Percentiles rank a stretch among this genome's conserved stretches.
Conservation (phyloP, 2,888 invertebrate genomes). For the Agrypnus murinus region DNA sequence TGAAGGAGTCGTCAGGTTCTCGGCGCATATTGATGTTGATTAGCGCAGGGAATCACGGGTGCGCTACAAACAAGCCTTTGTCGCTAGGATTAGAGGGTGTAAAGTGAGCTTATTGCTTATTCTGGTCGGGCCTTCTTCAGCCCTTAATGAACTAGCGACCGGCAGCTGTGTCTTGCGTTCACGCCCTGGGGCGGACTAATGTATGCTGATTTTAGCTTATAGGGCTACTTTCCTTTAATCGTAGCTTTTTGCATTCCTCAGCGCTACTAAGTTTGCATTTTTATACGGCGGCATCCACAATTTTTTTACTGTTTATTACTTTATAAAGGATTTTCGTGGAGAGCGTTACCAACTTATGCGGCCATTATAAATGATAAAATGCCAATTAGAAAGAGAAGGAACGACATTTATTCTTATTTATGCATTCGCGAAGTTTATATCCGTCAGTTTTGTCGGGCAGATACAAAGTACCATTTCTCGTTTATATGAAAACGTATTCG, state of each 20-base stretch:
- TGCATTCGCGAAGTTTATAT: conserved; percentile 1
- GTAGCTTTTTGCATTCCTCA: conserved; percentile 56
- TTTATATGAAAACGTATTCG: neutral
- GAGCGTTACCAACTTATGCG: neutral
- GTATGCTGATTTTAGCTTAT: conserved; percentile 62
- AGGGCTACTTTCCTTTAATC: conserved; percentile 62
- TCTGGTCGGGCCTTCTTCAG: conserved; percentile 62
- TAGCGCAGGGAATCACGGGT: conserved; percentile 61
- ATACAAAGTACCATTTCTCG: neutral
- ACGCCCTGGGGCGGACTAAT: conserved; percentile 59
- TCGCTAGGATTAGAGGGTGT: conserved; percentile 63
- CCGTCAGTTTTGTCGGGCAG: neutral
- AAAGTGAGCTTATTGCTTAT: conserved; percentile 65
- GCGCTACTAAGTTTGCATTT: conserved; percentile 48
- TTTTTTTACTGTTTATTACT: conserved; percentile 33
- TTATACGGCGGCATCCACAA: conserved; percentile 41
- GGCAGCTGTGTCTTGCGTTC: conserved; percentile 56
- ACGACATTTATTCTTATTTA: neutral
- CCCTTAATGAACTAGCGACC: conserved; percentile 61
- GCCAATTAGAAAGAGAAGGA: neutral
- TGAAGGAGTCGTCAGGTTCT: conserved; percentile 56
- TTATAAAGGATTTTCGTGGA: conserved; percentile 19
- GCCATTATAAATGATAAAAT: neutral
- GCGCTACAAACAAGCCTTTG: conserved; percentile 63
- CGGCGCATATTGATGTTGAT: conserved; percentile 63